A percentile compares a stretch with the other conserved stretches of the same genome.
Evolutionary conservation across 2,888 invertebrate species (phyloP).

Genomic region (Tridacna gigas): DNA sequence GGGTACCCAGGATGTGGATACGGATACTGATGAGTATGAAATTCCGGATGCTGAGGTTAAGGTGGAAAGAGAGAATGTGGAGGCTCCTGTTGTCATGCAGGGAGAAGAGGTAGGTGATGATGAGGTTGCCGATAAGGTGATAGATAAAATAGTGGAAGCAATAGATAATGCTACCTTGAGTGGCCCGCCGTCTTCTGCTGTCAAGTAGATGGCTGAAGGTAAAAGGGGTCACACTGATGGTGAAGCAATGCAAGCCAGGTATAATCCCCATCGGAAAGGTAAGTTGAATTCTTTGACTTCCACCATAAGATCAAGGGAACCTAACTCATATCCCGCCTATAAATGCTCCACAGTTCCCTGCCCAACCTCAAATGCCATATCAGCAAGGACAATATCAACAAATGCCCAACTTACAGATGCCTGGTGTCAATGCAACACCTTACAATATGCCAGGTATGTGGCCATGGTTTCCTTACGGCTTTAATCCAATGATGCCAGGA

Average conservation of each 20-base stretch:
- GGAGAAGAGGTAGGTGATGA: background rate
- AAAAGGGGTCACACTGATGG: background rate
- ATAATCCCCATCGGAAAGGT: too few species aligned
- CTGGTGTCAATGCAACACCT: background rate
- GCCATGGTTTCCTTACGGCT: background rate
- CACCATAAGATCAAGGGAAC: too few species aligned
- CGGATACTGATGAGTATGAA: too few species aligned
- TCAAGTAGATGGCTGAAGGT: background rate
- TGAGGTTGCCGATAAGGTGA: background rate
- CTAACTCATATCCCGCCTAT: background rate
- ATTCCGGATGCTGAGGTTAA: too few species aligned
- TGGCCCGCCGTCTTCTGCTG: background rate
- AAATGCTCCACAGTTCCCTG: background rate
- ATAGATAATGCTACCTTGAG: background rate
- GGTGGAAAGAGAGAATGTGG: background rate
- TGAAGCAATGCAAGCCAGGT: background rate
- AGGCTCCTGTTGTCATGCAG: background rate
- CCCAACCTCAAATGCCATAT: background rate
- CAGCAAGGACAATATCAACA: background rate
- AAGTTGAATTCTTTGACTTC: too few species aligned
- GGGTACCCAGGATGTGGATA: background rate
- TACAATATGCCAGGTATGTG: background rate
- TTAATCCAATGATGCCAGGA: background rate
- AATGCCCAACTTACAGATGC: background rate
- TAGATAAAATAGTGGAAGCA: background rate